These are phyloP conservation scores for Drosophila elegans DNA, from an alignment of 1,140 invertebrate species.

Conservation along the genomic window DNA sequence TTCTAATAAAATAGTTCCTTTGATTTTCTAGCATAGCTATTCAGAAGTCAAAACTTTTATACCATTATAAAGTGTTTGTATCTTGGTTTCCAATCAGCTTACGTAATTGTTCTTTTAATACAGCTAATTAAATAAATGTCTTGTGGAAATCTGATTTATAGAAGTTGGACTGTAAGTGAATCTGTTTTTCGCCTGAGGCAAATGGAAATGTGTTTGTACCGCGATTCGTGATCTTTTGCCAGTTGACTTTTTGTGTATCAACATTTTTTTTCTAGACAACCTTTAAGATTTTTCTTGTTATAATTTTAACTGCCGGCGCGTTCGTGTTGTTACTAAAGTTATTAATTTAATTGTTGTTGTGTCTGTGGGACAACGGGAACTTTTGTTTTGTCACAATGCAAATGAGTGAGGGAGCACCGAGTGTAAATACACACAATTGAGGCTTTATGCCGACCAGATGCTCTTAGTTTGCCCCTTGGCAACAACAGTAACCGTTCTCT, in stretches of 20 bases:
- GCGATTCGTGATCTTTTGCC: slow-evolving; percentile 73
- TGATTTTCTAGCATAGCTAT: too few relatives aligned
- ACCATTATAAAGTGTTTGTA: too few relatives aligned
- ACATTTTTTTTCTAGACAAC: slow-evolving; percentile 59
- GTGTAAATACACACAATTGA: slow-evolving; percentile 47
- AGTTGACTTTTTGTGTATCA: slow-evolving; percentile 59
- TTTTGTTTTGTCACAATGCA: slow-evolving; percentile 45
- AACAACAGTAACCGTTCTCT: slow-evolving; percentile 40
- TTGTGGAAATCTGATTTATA: background rate
- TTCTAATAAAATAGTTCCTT: too few relatives aligned
- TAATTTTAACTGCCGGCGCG: slow-evolving; percentile 27
- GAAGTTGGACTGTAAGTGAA: slow-evolving; percentile 38
- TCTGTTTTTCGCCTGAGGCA: slow-evolving; percentile 70
- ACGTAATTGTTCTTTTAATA: too few relatives aligned
- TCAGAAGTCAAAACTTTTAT: too few relatives aligned
- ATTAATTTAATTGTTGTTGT: slow-evolving; percentile 30
- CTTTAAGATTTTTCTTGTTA: slow-evolving; percentile 47
- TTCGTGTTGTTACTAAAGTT: slow-evolving; percentile 36
- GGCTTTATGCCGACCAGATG: slow-evolving; percentile 36
- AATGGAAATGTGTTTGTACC: slow-evolving; percentile 54
- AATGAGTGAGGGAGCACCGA: slow-evolving; percentile 33
- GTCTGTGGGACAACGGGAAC: slow-evolving; percentile 31
- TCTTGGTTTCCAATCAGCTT: too few relatives aligned
- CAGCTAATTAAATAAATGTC: background rate
- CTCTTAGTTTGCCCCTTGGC: slow-evolving; percentile 23